Evolutionary conservation across 2,797 vertebrate genomes (phyloP), one percentile per base, ranked within the genome.

Genomic region (Myotis pilosus): DNA sequence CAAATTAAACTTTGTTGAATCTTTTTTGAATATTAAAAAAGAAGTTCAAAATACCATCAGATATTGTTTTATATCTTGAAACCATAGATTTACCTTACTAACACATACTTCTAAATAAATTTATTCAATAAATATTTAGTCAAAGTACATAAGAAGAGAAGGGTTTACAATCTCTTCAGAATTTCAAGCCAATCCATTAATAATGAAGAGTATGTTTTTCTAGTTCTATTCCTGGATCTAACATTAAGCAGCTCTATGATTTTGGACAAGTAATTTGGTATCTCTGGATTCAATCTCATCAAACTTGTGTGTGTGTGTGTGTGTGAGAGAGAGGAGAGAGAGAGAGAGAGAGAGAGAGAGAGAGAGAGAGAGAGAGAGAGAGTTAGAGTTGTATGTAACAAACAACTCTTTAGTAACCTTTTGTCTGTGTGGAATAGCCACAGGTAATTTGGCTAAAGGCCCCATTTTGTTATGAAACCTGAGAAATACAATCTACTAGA

Each of bases 21-120:
- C 57, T 75, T 89, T n/a, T 36, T 88, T 94, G 33, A n/a, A n/a
- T n/a, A n/a, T n/a, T n/a, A n/a, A n/a, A n/a, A 36, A 95, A 82
- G 6, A 78, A 94, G 30, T 69, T 49, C 49, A 6, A 91, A 88
- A 91, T 85, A 66, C 2, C 55, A 94, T 41, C 16, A 87, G 47
- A 74, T 94, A n/a, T 5, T 88, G 47, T 87, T 95, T 91, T 78
- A 64, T 72, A 91, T 55, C 36, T 75, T 91, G 23, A 90, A 87
- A 79, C 36, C 33, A 79, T 47, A 84, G 28, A 51, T 68, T 92
- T 90, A 44, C 47, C 53, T 90, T 79, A 60, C 20, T 89, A 88
- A 91, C 51, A 81, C 57, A 57, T 7, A 93, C 12, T 82, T 96
- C 49, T 78, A 82, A 74, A 57, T 84, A 87, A 93, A 82, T 64